Percentiles rank a stretch among this genome's conserved stretches.
Conservation (phyloP, 2,797 vertebrate genomes). For the Ataeniobius toweri region DNA sequence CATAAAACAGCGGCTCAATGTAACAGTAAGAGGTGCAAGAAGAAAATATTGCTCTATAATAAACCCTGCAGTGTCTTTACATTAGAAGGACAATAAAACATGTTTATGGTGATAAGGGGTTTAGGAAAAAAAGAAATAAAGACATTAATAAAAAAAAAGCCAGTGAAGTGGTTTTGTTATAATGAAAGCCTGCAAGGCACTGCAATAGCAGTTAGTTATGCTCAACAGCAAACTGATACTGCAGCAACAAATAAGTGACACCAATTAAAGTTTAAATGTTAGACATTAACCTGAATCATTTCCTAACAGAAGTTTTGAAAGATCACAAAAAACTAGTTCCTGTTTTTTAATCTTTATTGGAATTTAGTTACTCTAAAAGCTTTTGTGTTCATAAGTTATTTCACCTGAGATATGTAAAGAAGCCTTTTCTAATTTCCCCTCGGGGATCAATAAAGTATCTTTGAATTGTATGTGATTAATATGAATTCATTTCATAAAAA, state of each 20-base stretch:
- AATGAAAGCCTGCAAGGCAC: not conserved
- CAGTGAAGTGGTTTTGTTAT: not conserved
- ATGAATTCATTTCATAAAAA: not conserved
- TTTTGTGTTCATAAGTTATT: not conserved
- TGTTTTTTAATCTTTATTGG: conserved; percentile 4
- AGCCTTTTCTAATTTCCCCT: too few relatives aligned
- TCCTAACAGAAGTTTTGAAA: not conserved
- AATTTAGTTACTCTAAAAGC: conserved; percentile 8
- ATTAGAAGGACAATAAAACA: not conserved
- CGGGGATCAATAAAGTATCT: too few relatives aligned
- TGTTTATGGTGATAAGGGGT: not conserved
- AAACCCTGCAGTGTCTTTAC: not conserved
- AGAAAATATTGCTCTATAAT: not conserved
- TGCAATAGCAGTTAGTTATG: not conserved
- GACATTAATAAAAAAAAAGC: not conserved
- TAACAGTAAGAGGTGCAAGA: not conserved
- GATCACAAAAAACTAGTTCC: not conserved
- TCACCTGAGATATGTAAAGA: conserved; percentile 21
- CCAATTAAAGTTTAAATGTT: not conserved
- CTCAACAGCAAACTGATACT: not conserved
- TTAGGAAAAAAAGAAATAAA: not conserved
- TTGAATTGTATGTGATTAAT: not conserved
- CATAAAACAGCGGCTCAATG: not conserved
- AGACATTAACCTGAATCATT: not conserved
- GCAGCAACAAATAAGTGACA: not conserved